phyloP scores from a whole-genome alignment of 2,113 vertebrate species.

The Mus pahari region DNA sequence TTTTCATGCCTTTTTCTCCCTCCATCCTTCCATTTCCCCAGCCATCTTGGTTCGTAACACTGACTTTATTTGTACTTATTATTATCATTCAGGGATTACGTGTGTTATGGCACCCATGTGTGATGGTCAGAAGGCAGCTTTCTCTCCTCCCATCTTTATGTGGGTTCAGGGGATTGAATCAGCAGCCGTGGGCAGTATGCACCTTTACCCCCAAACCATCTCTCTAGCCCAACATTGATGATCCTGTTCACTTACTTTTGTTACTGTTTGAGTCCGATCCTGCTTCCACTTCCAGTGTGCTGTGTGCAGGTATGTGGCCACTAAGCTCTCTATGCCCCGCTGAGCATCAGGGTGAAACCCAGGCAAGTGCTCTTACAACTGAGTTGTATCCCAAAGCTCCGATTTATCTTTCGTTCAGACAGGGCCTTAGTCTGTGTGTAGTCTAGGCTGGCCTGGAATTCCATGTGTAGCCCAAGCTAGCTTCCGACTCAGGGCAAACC shows the following conservation, averaged over 20 bases:
- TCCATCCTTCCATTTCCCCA: rapidly evolving
- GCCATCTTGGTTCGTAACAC: neutral
- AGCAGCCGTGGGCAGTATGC: neutral
- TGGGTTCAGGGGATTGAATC: neutral
- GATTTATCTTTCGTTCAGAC: neutral
- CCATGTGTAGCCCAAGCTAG: neutral
- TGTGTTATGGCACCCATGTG: neutral
- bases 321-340: neutral
- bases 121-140: neutral
- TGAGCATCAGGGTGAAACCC: neutral
- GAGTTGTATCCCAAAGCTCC: neutral
- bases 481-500: neutral
- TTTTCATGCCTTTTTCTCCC: neutral
- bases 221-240: neutral
- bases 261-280: neutral
- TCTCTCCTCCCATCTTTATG: neutral
- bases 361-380: neutral
- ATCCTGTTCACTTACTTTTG: neutral
- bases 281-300: neutral
- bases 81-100: neutral
- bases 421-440: neutral
- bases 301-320: neutral
- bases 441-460: neutral
- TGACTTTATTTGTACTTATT: neutral
- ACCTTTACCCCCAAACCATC: neutral